Base-by-base conservation (phyloP, 2,888 invertebrate genomes). In the Stegophylla sp. region DNA sequence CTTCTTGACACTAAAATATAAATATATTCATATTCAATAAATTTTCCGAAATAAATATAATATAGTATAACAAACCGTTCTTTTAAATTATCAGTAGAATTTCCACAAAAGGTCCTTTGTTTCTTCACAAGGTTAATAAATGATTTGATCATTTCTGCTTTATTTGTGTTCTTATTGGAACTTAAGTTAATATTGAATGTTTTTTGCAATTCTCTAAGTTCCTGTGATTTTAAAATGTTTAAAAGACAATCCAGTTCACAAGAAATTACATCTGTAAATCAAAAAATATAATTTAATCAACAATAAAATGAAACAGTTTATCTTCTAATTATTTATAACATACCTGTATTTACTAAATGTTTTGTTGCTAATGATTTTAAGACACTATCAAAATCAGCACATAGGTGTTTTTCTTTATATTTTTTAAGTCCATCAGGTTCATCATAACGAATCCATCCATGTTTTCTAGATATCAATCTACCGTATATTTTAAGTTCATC, bases 151-250 rank as follows among this genome's bases (percentile, higher is more conserved):
- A 86, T 86, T 83, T 86, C 84, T 9, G 84, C 34, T 64, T 75
- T 75, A 17, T 51, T 85, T 82, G 86, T 87, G 3, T 87, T 59
- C 83, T 81, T 75, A 72, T 15, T 76, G 7, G 56, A 77, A 4
- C 2, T 67, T 43, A 51, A 43, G 13, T 75, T 45, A 43, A 84
- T 79, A 17, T 88, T 87, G 1, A 88, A 85, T 9, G 86, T 85
- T 83, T 88, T 87, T 83, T 88, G 88, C 75, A 88, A 85, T 67
- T 85, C 83, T 77, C 86, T 86, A 41, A 88, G 82, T 34, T 88
- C 88, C 9, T 85, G 84, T 48, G 83, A 83, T 83, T 85, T 87
- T 69, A 88, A 83, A 26, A 83, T 86, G 82, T 87, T 85, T 17
- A 83, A 63, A 71, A 84, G 66, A 20, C 81, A 82, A 0, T 83